Evolutionary conservation across 1,140 invertebrate species (phyloP), one percentile per base, ranked within the genome.

Genomic region (Plectus sambesii): DNA sequence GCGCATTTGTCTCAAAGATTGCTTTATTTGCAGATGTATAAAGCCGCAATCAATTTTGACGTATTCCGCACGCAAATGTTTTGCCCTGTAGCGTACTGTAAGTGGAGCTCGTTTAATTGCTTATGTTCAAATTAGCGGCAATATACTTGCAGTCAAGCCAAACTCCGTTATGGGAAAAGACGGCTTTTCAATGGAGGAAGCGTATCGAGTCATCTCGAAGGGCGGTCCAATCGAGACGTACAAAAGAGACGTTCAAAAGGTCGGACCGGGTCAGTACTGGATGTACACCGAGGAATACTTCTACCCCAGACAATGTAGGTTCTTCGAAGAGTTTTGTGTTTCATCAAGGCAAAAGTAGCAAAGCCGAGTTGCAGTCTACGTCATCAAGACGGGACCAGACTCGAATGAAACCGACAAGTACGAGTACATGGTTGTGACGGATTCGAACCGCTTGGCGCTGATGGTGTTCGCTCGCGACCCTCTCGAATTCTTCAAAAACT

Each of bases 221-320:
- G 59, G 63, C 38, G 64, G 64, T 4, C 64, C 60, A 15, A 65
- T 67, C 33, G 64, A 67, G 42, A 69, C 66, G 8, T 67, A 67
- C 47, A 67, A 67, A 46, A 39, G 64, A 17, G 64, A 67, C 42
- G 42, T 67, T 52, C 69, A 67, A 52, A 69, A 67, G 46, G 63
- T 69, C 24, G 64, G 66, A 26, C 53, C 61, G 24, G 64, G 64
- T 41, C 58, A 69, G 42, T 67, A 68, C 42, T 67, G 66, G 64
- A 67, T 67, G 64, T 67, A 67, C 45, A 67, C 64, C 24, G 64
- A 67, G 50, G 64, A 67, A 41, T 67, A 67, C 44, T 67, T 67
- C 53, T 67, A 67, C 47, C 64, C 64, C 6, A 56, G 61, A 53
- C 64, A 67, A 62, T 67, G 64, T 67, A 47, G 47, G 55, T 38